phyloP scores from a whole-genome alignment of 2,888 invertebrate species.

The Hirtodrosophila histrioides region DNA sequence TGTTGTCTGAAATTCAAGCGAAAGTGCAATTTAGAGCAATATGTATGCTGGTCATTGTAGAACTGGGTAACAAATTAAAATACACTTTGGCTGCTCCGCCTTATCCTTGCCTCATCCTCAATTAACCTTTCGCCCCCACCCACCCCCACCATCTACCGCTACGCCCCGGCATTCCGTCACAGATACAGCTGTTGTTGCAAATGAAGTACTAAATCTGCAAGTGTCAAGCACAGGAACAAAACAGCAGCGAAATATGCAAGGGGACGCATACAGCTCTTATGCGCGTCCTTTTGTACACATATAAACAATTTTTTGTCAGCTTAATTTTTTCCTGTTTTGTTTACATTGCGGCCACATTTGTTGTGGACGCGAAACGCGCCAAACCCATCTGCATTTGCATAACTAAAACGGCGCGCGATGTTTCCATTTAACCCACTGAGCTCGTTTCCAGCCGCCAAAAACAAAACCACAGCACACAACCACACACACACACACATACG shows the following conservation, averaged over 20 bases:
- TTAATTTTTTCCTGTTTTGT: constrained; percentile 37
- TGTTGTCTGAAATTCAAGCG: too few species aligned
- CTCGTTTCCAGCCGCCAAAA: constrained; percentile 61
- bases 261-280: constrained; percentile 26
- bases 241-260: constrained; percentile 24
- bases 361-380: constrained; percentile 42
- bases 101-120: neutral
- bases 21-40: too few species aligned
- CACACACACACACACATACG: constrained; percentile 24
- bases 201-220: constrained; percentile 69
- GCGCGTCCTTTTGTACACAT: constrained; percentile 30
- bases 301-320: constrained; percentile 51
- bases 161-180: neutral
- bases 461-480: constrained; percentile 47
- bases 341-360: constrained; percentile 53
- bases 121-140: too few species aligned
- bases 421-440: constrained; percentile 76
- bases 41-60: too few species aligned
- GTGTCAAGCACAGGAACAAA: constrained; percentile 62
- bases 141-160: too few species aligned
- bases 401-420: constrained; percentile 50
- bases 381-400: constrained; percentile 62
- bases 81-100: neutral
- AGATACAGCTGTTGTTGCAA: constrained; percentile 45
- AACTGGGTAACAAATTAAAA: neutral